phyloP scores from a whole-genome alignment of 2,797 vertebrate species.

The Ciconia nigra region DNA sequence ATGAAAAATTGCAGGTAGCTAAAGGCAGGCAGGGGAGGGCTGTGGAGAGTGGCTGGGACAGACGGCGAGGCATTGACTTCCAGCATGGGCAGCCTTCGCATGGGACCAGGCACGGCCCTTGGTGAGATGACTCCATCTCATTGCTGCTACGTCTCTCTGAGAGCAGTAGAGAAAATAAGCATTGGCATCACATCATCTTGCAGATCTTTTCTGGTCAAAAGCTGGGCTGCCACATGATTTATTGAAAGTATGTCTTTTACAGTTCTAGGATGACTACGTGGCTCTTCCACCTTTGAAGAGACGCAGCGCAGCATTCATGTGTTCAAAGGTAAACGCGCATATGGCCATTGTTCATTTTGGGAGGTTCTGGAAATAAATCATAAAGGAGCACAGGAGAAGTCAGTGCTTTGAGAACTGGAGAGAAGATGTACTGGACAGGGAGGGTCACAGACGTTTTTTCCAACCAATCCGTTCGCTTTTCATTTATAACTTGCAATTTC shows the following conservation, averaged over 20 bases:
- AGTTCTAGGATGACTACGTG: background rate
- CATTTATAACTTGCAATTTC: rapidly evolving
- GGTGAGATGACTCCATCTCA: background rate
- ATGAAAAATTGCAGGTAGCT: background rate
- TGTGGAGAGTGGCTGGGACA: background rate
- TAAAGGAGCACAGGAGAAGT: background rate
- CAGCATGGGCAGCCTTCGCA: background rate
- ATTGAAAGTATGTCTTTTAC: background rate
- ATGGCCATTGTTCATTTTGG: background rate
- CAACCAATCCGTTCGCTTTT: background rate
- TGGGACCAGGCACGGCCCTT: background rate
- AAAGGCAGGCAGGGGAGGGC: background rate
- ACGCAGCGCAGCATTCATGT: rapidly evolving
- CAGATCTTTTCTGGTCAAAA: background rate
- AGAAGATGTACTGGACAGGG: background rate
- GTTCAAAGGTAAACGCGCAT: background rate
- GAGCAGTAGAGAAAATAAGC: background rate
- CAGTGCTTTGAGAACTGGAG: background rate
- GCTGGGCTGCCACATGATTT: background rate
- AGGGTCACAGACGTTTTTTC: background rate
- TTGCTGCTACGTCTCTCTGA: background rate
- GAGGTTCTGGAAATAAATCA: background rate
- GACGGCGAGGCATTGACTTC: rapidly evolving
- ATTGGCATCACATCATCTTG: background rate
- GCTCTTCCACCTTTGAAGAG: background rate